Evolutionary conservation across 2,797 vertebrate species (phyloP), one percentile per base, ranked within the genome.

Genomic region (Trachops cirrhosus): DNA sequence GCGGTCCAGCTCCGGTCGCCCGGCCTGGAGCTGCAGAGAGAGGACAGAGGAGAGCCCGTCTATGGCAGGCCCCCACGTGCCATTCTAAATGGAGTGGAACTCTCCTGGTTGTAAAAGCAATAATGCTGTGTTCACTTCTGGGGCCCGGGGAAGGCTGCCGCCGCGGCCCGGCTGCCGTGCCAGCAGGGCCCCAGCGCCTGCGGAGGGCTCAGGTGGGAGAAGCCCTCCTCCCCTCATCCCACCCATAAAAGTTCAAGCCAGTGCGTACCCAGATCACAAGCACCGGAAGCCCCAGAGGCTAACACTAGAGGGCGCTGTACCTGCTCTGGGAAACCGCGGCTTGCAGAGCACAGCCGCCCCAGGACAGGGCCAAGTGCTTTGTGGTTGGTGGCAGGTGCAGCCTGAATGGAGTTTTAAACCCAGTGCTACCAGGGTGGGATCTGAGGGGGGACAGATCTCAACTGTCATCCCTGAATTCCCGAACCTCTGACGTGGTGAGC

Each of bases 301-400:
- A 24, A 46, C 89, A 73, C 91, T 78, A 78, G 91, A 50, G 86
- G 59, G 68, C 0, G 6, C 83, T 7, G 41, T 4, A 48, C 52
- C 71, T 2, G 9, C 24, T 34, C 73, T 0, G 6, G 3, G 24
- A 48, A 79, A 78, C 26, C 0, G 3, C 64, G 0, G 26, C 39
- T 8, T 59, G 41, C 4, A 12, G 12, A 15, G 24, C 19, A 39
- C 77, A 52, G 22, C 68, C 5, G 15, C 50, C 26, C 24, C 15
- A 1, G 2, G 14, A 59, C 18, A 50, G 62, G 44, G 14, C 7
- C 48, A 5, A 1, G 11, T 18, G 9, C 18, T 78, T 59, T 5
- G 24, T n/a, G 19, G 64, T 2, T 24, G 16, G 14, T 9, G 67
- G 9, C 9, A 64, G 32, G 11, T 26, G 21, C 12, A 5, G 14